Percentiles rank a stretch among this genome's conserved stretches.
These are phyloP conservation scores for Pseudonaja textilis DNA, from an alignment of 2,113 vertebrate species.

Conservation along the genomic window DNA sequence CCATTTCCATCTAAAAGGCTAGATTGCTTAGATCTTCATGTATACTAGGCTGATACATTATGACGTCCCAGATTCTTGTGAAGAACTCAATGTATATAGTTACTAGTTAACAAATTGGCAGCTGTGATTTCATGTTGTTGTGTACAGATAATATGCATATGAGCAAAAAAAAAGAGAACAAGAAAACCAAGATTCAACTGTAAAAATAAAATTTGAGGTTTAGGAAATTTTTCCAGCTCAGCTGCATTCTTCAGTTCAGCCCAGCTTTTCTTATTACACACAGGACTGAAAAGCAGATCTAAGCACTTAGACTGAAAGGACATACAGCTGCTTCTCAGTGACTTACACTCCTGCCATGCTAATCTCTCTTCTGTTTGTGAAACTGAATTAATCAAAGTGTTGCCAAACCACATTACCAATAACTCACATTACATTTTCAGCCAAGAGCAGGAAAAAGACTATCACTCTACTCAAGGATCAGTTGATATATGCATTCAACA, in stretches of 20 bases:
- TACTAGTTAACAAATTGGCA: background rate
- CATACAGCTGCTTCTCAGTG: background rate
- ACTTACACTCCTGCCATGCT: constrained; percentile 48
- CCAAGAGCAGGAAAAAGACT: constrained; percentile 51
- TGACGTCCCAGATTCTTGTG: background rate
- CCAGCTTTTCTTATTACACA: background rate
- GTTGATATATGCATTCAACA: constrained; percentile 35
- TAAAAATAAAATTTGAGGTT: background rate
- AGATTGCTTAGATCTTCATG: background rate
- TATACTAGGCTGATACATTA: background rate
- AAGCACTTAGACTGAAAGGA: background rate
- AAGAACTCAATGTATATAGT: background rate
- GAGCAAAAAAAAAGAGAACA: background rate
- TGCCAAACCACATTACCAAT: constrained; percentile 55
- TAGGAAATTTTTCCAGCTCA: background rate
- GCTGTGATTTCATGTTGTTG: background rate
- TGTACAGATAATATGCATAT: background rate
- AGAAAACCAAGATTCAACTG: background rate
- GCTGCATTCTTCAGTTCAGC: background rate
- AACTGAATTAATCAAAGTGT: constrained; percentile 56
- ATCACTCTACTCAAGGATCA: constrained; percentile 20
- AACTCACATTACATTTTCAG: constrained; percentile 48
- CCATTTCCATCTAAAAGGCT: background rate
- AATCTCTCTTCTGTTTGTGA: constrained; percentile 58
- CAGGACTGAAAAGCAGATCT: background rate